Conservation (phyloP, 2,797 vertebrate species). For the Mormyrops attenuatus region DNA sequence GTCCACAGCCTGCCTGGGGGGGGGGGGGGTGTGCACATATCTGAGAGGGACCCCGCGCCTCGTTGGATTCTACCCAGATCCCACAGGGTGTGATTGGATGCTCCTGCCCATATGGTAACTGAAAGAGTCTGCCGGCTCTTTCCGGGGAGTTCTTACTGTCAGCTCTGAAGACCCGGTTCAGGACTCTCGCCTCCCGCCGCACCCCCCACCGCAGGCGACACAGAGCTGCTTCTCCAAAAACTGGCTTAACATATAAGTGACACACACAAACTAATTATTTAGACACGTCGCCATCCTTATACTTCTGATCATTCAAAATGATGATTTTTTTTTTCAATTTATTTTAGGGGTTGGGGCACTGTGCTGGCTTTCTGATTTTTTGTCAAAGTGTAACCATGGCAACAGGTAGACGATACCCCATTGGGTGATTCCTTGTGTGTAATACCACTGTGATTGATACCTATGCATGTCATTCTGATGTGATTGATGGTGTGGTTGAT, state of each 20-base stretch:
- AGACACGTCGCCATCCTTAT: not conserved
- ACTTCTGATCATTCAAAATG: not conserved
- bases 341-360: not conserved
- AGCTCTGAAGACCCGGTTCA: not conserved
- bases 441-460: not conserved
- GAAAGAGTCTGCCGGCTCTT: not conserved
- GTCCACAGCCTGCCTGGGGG: not conserved
- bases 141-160: not conserved
- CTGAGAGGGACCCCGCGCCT: not conserved
- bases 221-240: not conserved
- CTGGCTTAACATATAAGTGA: not conserved
- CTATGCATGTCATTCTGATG: not conserved
- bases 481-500: not conserved
- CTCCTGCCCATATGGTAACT: not conserved
- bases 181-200: not conserved
- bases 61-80: not conserved
- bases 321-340: not conserved
- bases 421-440: not conserved
- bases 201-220: not conserved
- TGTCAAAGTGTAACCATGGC: not conserved
- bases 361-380: not conserved
- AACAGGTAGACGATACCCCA: not conserved
- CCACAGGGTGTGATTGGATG: not conserved
- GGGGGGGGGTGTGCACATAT: not conserved
- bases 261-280: not conserved